Evolutionary conservation across 2,888 invertebrate species (phyloP).

Genomic region (Drosophila stalkeri): DNA sequence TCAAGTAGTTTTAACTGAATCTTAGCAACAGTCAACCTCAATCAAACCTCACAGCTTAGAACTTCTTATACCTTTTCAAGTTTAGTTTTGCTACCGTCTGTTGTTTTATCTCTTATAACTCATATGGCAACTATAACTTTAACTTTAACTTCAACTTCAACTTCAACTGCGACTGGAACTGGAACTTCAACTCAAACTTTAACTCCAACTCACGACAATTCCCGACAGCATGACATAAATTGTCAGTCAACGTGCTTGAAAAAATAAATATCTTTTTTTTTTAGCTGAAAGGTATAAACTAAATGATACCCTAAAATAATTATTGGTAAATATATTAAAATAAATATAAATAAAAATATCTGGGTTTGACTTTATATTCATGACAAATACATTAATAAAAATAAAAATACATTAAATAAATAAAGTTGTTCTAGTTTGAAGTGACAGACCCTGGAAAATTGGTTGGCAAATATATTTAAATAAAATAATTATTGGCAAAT

Average conservation of each 20-base stretch:
- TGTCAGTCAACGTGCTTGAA: conserved; percentile 45
- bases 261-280: conserved; percentile 7
- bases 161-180: background rate
- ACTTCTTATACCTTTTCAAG: background rate
- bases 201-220: conserved; percentile 21
- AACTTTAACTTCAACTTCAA: background rate
- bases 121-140: conserved; percentile 14
- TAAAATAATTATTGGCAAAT: too few species aligned
- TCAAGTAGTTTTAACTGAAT: background rate
- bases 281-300: background rate
- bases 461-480: too few species aligned
- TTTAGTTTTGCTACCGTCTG: conserved; percentile 1
- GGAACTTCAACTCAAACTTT: background rate
- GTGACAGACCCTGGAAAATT: too few species aligned
- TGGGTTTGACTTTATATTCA: too few species aligned
- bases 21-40: background rate
- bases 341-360: too few species aligned
- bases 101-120: conserved; percentile 20
- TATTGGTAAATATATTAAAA: too few species aligned
- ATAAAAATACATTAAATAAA: too few species aligned
- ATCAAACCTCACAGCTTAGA: conserved; percentile 23
- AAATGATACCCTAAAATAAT: background rate
- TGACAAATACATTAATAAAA: too few species aligned
- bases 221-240: conserved; percentile 42
- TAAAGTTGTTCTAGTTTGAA: too few species aligned